A percentile compares a stretch with the other conserved stretches of the same genome.
phyloP scores from a whole-genome alignment of 2,113 vertebrate genomes.

The Cyprinodon brontotheroides region DNA sequence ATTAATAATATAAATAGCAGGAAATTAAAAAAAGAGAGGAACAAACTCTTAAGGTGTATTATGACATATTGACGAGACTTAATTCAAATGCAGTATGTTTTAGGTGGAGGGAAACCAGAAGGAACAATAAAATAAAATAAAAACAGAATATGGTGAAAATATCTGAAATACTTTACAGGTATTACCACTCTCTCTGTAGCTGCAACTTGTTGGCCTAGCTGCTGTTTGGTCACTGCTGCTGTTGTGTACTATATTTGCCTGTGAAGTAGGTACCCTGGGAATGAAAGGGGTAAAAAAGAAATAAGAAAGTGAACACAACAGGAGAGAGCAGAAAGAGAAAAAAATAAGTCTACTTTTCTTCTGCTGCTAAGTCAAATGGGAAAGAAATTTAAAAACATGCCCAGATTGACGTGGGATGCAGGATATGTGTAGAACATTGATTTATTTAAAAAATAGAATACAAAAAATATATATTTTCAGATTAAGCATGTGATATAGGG shows the following conservation, averaged over 20 bases:
- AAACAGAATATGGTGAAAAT: not conserved
- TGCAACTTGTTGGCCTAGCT: slow-evolving; percentile 21
- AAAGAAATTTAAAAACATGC: slow-evolving; percentile 1
- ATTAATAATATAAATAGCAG: not conserved
- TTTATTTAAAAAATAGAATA: not conserved
- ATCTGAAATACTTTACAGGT: slow-evolving; percentile 16
- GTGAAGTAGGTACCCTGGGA: slow-evolving; percentile 28
- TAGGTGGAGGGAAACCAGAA: not conserved
- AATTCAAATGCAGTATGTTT: not conserved
- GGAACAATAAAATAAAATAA: not conserved
- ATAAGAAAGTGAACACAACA: not conserved
- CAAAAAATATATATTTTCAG: not conserved
- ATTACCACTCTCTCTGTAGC: slow-evolving; percentile 2
- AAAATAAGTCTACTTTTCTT: not conserved
- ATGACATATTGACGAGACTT: not conserved
- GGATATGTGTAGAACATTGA: not conserved
- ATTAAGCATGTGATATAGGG: not conserved
- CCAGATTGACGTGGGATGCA: not conserved
- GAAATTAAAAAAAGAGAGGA: not conserved
- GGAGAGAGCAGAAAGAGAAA: not conserved
- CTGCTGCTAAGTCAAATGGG: not conserved
- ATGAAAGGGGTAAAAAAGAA: not conserved
- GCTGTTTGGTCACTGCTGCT: slow-evolving; percentile 11
- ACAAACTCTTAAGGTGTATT: not conserved
- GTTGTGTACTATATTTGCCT: not conserved